Evolutionary conservation across 2,888 invertebrate species (phyloP).

Genomic region (Lagria hirta): DNA sequence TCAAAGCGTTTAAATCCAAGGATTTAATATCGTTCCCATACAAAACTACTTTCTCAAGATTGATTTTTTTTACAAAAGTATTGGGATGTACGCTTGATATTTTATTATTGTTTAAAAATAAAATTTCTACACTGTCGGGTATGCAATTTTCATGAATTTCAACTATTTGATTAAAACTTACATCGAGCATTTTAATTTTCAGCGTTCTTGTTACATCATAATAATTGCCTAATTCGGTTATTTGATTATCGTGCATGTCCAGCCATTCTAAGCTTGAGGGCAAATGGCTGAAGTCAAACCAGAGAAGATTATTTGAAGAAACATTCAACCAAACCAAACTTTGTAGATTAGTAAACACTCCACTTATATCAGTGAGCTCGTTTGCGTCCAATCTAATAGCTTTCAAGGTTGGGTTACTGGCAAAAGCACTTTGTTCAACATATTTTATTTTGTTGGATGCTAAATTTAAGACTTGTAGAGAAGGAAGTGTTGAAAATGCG

Average conservation of each 20-base stretch:
- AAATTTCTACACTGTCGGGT: conserved; percentile 71
- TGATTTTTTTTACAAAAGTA: conserved; percentile 69
- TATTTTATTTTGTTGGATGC: conserved; percentile 77
- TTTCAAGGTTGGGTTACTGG: conserved; percentile 70
- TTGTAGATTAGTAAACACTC: conserved; percentile 72
- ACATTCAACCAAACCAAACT: conserved; percentile 80
- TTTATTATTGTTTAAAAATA: conserved; percentile 73
- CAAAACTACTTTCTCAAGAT: conserved; percentile 74
- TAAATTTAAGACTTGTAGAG: conserved; percentile 76
- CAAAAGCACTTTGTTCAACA: conserved; percentile 77
- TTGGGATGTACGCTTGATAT: conserved; percentile 70
- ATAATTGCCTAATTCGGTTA: conserved; percentile 73
- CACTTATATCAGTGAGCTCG: conserved; percentile 74
- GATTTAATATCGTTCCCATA: conserved; percentile 73
- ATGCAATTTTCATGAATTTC: conserved; percentile 69
- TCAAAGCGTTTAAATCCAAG: conserved; percentile 71
- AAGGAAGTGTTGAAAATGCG: conserved; percentile 70
- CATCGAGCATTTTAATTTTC: conserved; percentile 75
- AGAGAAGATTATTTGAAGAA: conserved; percentile 73
- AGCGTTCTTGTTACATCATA: conserved; percentile 66
- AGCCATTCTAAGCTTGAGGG: conserved; percentile 76
- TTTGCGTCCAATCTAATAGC: conserved; percentile 79
- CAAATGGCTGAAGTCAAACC: conserved; percentile 80
- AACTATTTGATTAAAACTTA: conserved; percentile 70
- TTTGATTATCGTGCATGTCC: conserved; percentile 79